These are phyloP conservation scores for Musca vetustissima DNA, from an alignment of 1,140 invertebrate species.

Conservation along the genomic window DNA sequence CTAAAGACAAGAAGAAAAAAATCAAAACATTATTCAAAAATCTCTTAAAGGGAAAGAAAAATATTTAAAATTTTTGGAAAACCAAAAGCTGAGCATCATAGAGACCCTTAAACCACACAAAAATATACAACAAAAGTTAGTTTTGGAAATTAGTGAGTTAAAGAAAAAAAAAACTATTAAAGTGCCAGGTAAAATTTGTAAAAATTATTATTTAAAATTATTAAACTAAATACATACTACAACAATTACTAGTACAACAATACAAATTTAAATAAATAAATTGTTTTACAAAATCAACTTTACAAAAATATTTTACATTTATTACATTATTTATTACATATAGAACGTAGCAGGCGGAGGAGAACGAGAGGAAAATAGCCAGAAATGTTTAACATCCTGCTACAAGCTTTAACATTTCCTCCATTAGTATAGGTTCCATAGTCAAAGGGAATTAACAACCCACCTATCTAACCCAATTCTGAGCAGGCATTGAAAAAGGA, in stretches of 20 bases:
- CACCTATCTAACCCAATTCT: too few species aligned
- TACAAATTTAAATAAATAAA: too few species aligned
- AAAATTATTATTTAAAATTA: too few species aligned
- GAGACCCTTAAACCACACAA: neutral
- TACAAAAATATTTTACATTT: neutral
- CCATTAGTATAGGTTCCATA: neutral
- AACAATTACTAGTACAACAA: neutral
- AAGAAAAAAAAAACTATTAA: neutral
- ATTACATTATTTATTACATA: neutral
- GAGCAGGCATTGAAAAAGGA: too few species aligned
- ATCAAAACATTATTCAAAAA: neutral
- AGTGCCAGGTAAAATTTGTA: too few species aligned
- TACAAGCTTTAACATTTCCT: neutral
- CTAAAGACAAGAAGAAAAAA: slow-evolving; percentile 30
- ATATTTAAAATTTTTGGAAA: too few species aligned
- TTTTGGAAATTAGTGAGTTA: neutral
- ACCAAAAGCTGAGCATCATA: neutral
- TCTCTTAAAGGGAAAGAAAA: too few species aligned
- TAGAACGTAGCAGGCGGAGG: neutral
- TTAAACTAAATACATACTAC: too few species aligned
- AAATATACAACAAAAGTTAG: neutral
- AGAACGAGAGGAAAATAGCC: too few species aligned
- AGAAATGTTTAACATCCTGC: neutral
- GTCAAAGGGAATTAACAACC: neutral
- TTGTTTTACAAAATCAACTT: neutral